Evolutionary conservation across 2,113 vertebrate genomes (phyloP).

Genomic region (Xyrauchen texanus): DNA sequence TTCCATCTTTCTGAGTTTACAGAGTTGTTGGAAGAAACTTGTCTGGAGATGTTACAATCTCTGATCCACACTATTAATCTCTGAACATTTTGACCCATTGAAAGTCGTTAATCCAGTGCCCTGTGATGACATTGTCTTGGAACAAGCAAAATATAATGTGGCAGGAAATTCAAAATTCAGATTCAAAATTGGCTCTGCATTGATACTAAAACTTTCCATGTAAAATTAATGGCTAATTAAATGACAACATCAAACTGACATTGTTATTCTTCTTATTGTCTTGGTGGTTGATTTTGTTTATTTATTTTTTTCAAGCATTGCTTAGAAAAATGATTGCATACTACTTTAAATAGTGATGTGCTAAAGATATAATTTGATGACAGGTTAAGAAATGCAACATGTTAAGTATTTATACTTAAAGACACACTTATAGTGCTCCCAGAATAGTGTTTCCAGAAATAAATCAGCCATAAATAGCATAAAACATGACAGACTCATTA

Average conservation of each 20-base stretch:
- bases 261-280: neutral
- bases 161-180: neutral
- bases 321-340: too few relatives aligned
- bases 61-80: conserved; percentile 57
- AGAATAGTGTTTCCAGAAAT: conserved; percentile 14
- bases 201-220: conserved; percentile 9
- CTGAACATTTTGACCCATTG: conserved; percentile 37
- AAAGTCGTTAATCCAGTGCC: conserved; percentile 37
- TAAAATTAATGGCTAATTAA: conserved; percentile 9
- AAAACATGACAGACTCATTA: neutral
- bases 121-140: conserved; percentile 19
- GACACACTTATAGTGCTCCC: neutral
- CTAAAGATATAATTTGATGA: neutral
- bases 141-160: conserved; percentile 18
- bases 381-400: neutral
- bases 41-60: conserved; percentile 68
- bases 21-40: conserved; percentile 67
- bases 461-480: conserved; percentile 19
- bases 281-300: neutral
- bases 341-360: too few relatives aligned
- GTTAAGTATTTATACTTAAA: conserved; percentile 17
- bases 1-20: conserved; percentile 75
- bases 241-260: neutral
- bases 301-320: neutral
- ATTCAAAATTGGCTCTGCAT: neutral